These are phyloP conservation scores for Teleopsis dalmanni DNA, from an alignment of 1,140 invertebrate species.

Conservation along the genomic window DNA sequence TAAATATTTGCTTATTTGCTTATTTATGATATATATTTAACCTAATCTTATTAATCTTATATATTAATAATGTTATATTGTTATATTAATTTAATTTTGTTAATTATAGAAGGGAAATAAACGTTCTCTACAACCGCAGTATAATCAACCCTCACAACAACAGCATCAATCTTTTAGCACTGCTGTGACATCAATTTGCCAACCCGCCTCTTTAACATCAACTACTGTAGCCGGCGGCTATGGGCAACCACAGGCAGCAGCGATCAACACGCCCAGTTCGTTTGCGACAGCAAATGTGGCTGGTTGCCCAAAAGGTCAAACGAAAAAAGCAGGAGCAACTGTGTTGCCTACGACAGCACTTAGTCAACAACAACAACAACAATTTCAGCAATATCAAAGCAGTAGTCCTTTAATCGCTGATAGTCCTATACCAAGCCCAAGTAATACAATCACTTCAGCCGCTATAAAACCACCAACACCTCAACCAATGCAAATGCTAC, in stretches of 20 bases:
- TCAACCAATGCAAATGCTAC: slow-evolving; percentile 35
- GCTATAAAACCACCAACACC: slow-evolving; percentile 40
- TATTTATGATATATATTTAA: too few species aligned
- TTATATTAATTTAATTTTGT: neutral
- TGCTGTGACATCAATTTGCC: slow-evolving; percentile 15
- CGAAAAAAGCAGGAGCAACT: slow-evolving; percentile 31
- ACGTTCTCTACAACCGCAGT: slow-evolving; percentile 20
- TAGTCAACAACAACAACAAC: slow-evolving; percentile 22
- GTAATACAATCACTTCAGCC: slow-evolving; percentile 32
- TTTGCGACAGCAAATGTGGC: slow-evolving; percentile 41
- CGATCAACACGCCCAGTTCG: slow-evolving; percentile 36
- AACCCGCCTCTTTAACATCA: slow-evolving; percentile 33
- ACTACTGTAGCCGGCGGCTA: slow-evolving; percentile 33
- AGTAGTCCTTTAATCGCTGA: slow-evolving; percentile 42
- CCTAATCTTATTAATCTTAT: neutral
- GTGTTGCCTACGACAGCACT: slow-evolving; percentile 13
- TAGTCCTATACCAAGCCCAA: slow-evolving; percentile 37
- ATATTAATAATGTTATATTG: neutral
- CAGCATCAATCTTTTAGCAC: slow-evolving; percentile 19
- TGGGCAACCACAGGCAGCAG: slow-evolving; percentile 37
- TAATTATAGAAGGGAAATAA: slow-evolving; percentile 38
- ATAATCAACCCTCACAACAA: slow-evolving; percentile 19
- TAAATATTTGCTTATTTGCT: neutral
- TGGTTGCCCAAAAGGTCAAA: slow-evolving; percentile 39
- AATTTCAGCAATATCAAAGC: slow-evolving; percentile 39